Evolutionary conservation across 2,113 vertebrate species (phyloP).

Genomic region (Tupaia chinensis): DNA sequence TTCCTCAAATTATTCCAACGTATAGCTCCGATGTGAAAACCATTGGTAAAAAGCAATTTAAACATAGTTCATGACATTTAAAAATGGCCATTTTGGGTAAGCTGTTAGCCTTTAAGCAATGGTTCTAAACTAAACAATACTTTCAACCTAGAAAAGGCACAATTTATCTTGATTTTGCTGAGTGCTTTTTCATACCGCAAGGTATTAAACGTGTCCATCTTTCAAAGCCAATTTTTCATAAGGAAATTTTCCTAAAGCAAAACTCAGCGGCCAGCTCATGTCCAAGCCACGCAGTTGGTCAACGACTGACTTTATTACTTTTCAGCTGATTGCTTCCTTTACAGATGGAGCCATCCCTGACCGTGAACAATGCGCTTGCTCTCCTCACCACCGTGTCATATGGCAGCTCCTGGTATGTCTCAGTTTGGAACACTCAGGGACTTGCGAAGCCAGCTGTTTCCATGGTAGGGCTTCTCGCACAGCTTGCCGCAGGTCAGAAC

Average conservation of each 20-base stretch:
- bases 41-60: slow-evolving; percentile 59
- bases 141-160: slow-evolving; percentile 41
- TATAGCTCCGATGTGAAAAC: slow-evolving; percentile 27
- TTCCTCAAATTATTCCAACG: neutral
- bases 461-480: neutral
- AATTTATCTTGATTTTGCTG: slow-evolving; percentile 65
- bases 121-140: slow-evolving; percentile 39
- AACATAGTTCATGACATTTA: slow-evolving; percentile 21
- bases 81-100: slow-evolving; percentile 56
- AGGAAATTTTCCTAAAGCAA: slow-evolving; percentile 50
- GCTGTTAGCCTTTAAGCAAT: slow-evolving; percentile 41
- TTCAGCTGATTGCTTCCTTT: slow-evolving; percentile 19
- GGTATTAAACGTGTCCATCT: slow-evolving; percentile 50
- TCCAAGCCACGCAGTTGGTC: neutral
- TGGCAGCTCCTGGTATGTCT: slow-evolving; percentile 47
- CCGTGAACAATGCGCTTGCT: slow-evolving; percentile 21
- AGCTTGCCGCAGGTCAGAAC: slow-evolving; percentile 50
- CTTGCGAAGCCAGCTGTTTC: slow-evolving; percentile 66
- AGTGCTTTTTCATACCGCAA: slow-evolving; percentile 44
- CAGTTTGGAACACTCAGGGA: neutral
- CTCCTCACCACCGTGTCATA: slow-evolving; percentile 58
- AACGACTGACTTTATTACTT: neutral
- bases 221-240: slow-evolving; percentile 37
- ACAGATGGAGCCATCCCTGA: neutral
- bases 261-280: slow-evolving; percentile 28